Conservation (phyloP, 2,797 vertebrate species). For the Sebastes trivittatus region DNA sequence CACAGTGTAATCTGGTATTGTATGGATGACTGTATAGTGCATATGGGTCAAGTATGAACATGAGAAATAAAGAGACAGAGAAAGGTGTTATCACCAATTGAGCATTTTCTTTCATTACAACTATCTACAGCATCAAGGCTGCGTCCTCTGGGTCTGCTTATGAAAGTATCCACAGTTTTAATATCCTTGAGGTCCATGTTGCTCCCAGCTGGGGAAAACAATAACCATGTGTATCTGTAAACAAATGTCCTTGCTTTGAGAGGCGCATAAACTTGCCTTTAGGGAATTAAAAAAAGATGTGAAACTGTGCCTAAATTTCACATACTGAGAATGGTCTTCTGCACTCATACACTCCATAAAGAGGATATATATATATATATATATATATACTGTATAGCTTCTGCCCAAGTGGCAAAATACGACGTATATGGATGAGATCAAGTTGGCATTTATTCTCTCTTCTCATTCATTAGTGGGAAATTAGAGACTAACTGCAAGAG, state of each 20-base stretch:
- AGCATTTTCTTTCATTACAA: conserved; percentile 35
- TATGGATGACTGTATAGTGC: not conserved
- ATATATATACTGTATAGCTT: not conserved
- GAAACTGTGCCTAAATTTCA: conserved; percentile 10
- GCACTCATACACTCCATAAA: not conserved
- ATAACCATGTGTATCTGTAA: conserved; percentile 37
- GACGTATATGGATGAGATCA: not conserved
- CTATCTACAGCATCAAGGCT: conserved; percentile 7
- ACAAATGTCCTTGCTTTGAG: conserved; percentile 41
- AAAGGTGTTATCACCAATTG: not conserved
- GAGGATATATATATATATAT: not conserved
- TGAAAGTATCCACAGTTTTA: conserved; percentile 48
- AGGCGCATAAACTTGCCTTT: conserved; percentile 16
- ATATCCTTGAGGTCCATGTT: conserved; percentile 47
- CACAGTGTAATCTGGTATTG: not conserved
- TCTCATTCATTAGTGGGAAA: not conserved
- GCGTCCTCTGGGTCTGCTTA: conserved; percentile 37
- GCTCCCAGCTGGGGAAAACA: conserved; percentile 44
- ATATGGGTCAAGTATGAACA: not conserved
- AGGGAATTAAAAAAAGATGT: conserved; percentile 12
- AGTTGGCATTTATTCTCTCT: not conserved
- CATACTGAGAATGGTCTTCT: not conserved
- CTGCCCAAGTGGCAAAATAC: not conserved
- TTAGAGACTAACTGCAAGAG: not conserved
- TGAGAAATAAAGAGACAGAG: not conserved